Evolutionary conservation across 1,140 invertebrate genomes (phyloP), one percentile per base, ranked within the genome.

Genomic region (Zaprionus gabonicus): DNA sequence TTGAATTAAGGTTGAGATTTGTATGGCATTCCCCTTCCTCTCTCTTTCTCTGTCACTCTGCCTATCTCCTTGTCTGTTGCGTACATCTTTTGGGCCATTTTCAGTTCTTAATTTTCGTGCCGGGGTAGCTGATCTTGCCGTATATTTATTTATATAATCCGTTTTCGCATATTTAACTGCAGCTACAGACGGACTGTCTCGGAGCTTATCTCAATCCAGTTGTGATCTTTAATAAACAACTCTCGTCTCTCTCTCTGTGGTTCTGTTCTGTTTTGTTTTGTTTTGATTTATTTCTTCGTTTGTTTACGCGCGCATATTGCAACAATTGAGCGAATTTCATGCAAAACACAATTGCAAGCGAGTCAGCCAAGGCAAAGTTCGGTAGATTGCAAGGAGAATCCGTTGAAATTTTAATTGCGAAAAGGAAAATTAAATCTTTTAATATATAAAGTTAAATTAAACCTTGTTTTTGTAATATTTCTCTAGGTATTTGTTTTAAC

Each of bases 101-200:
- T 17, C 36, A 41, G 23, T 44, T 66, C 15, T 65, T 56, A 51
- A 53, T 23, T 53, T 63, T 31, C 53, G 12, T 51, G 25, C 65
- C 60, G 51, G 65, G 72, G 28, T 58, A 55, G 79, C 27, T 58
- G 58, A 69, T 36, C 68, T 58, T 59, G 70, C 41, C 78, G 58
- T 56, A 59, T 75, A 59, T 75, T 78, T 36, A 62, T 59, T 75
- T 59, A 53, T 53, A 53, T 59, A 46, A 56, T 57, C 66, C 38
- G 57, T 44, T 51, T 81, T 74, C 36, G 69, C 79, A 78, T 68
- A 81, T 82, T 82, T 71, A 82, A 79, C 71, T 51, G 64, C 62
- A 65, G 41, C 59, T 71, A 57, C 69, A 64, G 46, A 70, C 25
- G 41, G 60, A 77, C 44, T 34, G 31, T 17, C 34, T 5, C 23